Evolutionary conservation across 2,113 vertebrate species (phyloP), one percentile per base, ranked within the genome.

Genomic region (Sander lucioperca): DNA sequence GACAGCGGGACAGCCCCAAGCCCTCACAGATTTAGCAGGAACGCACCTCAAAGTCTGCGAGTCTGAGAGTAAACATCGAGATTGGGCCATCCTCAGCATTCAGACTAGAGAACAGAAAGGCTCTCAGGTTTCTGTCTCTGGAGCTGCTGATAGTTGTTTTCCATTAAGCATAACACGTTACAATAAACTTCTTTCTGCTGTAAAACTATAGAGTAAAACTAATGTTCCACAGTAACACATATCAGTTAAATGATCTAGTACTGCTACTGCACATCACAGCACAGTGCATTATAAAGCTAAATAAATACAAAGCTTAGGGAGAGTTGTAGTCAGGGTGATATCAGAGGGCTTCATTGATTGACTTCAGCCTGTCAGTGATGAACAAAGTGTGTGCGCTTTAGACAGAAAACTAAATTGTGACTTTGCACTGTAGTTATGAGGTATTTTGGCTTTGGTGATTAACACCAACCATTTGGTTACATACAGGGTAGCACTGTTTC

Each of bases 361-460:
- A 66, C 50, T 16, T 57, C 73, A 76, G 56, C 39, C 53, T 14
- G 47, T 72, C 54, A 81, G 39, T 30, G 56, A 58, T 47, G 74
- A 82, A n/a, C 12, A 58, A 47, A 43, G 77, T 50, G 33, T 79
- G 63, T 83, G 58, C 4, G 53, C 23, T 57, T 76, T 14, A 66
- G 74, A 56, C 18, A 23, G 30, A 59, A 76, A 80, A 86, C 66
- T 63, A 57, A 84, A 86, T 69, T 67, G 79, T 77, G 77, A 79
- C 58, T 79, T 88, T 89, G 83, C 72, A 90, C 59, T 80, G 88
- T 85, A 79, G 69, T 83, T 76, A 89, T 94, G 94, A 95, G 94
- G 94, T 95, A 95, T 89, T 94, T 84, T 89, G 91, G 90, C 88
- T 93, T 90, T 92, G 91, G 92, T 90, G 91, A 91, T 56, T 85